Evolutionary conservation across 2,113 vertebrate species (phyloP).

Genomic region (Malaclemys terrapin): DNA sequence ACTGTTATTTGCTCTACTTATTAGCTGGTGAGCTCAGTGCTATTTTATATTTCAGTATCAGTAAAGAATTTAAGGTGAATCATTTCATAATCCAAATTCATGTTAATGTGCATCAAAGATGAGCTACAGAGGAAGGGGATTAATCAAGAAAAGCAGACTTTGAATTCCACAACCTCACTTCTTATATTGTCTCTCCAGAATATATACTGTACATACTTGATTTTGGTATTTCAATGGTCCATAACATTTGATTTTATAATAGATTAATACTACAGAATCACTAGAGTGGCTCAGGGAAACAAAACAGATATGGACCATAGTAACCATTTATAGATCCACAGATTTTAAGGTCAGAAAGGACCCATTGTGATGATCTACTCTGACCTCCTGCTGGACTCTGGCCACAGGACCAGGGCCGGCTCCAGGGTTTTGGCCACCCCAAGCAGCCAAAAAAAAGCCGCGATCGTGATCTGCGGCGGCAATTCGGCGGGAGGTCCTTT

Average conservation of each 20-base stretch:
- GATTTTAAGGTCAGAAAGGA: neutral
- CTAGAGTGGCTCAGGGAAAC: conserved; percentile 7
- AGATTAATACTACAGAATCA: neutral
- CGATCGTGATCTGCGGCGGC: no score
- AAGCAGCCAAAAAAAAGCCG: no score
- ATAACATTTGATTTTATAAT: conserved; percentile 24
- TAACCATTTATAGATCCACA: neutral
- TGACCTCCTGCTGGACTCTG: neutral
- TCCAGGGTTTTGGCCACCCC: no score
- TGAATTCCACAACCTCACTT: conserved; percentile 29
- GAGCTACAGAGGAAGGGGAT: conserved; percentile 12
- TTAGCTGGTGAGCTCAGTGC: neutral
- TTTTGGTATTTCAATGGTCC: conserved; percentile 19
- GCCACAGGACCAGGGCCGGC: neutral
- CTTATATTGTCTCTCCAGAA: neutral
- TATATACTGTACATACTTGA: neutral
- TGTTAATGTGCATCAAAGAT: neutral
- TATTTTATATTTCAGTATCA: neutral
- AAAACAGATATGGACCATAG: neutral
- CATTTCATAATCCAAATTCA: neutral
- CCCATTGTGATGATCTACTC: neutral
- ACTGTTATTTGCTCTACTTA: neutral
- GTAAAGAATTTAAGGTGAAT: neutral
- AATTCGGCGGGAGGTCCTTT: no score
- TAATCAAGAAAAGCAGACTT: conserved; percentile 1